Conservation (phyloP, 2,888 invertebrate genomes). For the Mechanitis mazaeus region DNA sequence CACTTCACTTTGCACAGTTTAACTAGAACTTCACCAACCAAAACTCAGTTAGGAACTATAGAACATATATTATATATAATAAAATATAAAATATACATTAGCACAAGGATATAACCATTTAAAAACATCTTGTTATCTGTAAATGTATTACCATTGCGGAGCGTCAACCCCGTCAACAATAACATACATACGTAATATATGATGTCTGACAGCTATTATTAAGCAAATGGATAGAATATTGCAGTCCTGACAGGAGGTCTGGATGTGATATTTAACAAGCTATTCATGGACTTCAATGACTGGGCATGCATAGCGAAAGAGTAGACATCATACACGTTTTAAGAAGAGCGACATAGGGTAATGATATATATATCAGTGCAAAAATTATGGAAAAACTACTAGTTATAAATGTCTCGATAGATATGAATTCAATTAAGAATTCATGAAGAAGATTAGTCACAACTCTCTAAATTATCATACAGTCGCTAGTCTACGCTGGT, state of each 20-base stretch:
- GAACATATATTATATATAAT: no score
- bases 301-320: slow-evolving; percentile 41
- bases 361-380: background rate
- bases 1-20: no score
- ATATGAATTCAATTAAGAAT: background rate
- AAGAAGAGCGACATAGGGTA: slow-evolving; percentile 19
- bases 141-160: background rate
- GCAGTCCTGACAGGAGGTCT: slow-evolving; percentile 40
- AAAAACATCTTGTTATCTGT: no score
- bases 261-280: slow-evolving; percentile 53
- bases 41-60: no score
- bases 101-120: no score
- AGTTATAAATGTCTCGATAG: background rate
- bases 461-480: slow-evolving; percentile 2
- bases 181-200: slow-evolving; percentile 12
- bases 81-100: no score
- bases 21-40: no score
- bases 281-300: slow-evolving; percentile 60
- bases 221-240: slow-evolving; percentile 44
- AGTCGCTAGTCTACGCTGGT: slow-evolving; percentile 36
- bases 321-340: slow-evolving; percentile 24
- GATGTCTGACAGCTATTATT: slow-evolving; percentile 26
- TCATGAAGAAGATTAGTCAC: background rate
- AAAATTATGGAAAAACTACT: no score
- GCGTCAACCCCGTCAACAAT: slow-evolving; percentile 4